A percentile compares a stretch with the other conserved stretches of the same genome.
Conservation (phyloP, 2,797 vertebrate species). For the Paedocypris micromegethes region DNA sequence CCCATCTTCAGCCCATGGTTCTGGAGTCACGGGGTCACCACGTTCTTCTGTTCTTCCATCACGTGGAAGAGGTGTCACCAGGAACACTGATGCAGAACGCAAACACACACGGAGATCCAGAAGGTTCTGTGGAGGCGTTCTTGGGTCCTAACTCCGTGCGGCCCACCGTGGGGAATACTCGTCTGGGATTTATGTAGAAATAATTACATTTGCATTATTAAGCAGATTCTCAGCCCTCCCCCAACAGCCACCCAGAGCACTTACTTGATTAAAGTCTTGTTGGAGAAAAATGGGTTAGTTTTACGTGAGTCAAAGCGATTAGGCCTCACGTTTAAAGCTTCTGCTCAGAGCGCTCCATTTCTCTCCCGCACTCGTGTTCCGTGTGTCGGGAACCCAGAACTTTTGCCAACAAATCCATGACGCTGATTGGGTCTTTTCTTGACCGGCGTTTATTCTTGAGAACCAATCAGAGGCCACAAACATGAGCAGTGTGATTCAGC, state of each 20-base stretch:
- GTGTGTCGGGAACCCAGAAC: no score
- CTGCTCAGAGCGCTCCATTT: no score
- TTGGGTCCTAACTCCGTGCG: background rate
- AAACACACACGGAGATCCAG: background rate
- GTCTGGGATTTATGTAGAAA: conserved; percentile 39
- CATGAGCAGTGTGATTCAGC: no score
- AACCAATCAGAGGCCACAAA: no score
- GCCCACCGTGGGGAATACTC: conserved; percentile 13
- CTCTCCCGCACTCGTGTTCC: no score
- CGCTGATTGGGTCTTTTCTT: no score
- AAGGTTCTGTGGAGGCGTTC: no score
- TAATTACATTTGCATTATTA: conserved; percentile 39
- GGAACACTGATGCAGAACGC: conserved; percentile 18
- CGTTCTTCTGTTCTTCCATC: conserved; percentile 14
- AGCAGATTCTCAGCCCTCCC: conserved; percentile 23
- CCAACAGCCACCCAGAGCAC: conserved; percentile 15
- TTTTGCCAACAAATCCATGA: no score
- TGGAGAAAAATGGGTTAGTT: conserved; percentile 19
- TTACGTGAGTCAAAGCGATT: conserved; percentile 1
- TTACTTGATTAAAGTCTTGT: conserved; percentile 38
- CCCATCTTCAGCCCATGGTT: conserved; percentile 8
- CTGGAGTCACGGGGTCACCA: conserved; percentile 22
- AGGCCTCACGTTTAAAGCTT: background rate
- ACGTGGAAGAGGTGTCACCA: background rate
- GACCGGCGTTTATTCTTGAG: no score